Conservation (phyloP, 2,888 invertebrate species). For the Augiades crinisus region DNA sequence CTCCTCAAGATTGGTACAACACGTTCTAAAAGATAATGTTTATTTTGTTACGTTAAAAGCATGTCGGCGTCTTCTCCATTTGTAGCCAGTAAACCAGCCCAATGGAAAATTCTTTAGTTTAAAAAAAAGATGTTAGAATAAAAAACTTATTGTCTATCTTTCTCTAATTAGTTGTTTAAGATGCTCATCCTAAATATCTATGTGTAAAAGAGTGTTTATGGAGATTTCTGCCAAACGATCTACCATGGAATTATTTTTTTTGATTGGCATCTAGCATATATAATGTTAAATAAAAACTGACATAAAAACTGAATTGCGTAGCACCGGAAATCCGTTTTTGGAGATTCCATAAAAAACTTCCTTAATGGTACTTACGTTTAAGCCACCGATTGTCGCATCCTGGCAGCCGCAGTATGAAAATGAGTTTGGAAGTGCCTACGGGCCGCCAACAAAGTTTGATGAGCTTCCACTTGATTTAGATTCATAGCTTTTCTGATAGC, state of each 20-base stretch:
- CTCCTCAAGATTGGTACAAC: constrained; percentile 6
- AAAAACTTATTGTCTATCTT: too few species aligned
- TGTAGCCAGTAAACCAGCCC: constrained; percentile 6
- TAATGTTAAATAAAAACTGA: too few species aligned
- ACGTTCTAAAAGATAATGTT: constrained; percentile 16
- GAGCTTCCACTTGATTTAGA: constrained; percentile 67
- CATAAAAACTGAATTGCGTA: too few species aligned
- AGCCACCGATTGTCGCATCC: constrained; percentile 40
- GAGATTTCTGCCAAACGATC: too few species aligned
- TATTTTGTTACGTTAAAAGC: not conserved
- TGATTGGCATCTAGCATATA: too few species aligned
- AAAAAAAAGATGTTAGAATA: too few species aligned
- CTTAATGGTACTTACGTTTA: constrained; percentile 31
- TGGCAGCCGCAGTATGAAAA: constrained; percentile 60
- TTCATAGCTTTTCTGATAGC: constrained; percentile 68
- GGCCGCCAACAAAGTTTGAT: constrained; percentile 64
- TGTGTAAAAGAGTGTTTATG: too few species aligned
- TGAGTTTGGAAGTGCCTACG: constrained; percentile 62
- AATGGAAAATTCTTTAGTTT: constrained; percentile 19
- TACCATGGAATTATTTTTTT: too few species aligned
- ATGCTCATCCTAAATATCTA: too few species aligned
- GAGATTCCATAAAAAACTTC: constrained; percentile 27
- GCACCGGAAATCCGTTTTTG: constrained; percentile 24
- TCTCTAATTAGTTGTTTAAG: too few species aligned
- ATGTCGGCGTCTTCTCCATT: not conserved